These are phyloP conservation scores for Tangara arthus DNA, from an alignment of 2,797 vertebrate genomes.

Conservation along the genomic window DNA sequence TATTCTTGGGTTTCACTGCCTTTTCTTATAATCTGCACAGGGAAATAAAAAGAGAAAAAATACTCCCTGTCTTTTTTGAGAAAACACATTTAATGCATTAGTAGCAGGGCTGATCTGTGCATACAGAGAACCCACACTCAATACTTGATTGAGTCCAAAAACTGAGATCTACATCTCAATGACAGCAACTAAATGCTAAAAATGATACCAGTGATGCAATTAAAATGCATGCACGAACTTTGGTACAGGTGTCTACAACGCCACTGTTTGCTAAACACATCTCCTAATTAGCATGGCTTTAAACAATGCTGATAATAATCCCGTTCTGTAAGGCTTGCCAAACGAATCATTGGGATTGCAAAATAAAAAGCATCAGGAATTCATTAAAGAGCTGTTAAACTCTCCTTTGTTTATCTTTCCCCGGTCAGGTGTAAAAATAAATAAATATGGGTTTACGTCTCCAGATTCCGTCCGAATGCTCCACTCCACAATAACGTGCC, in stretches of 20 bases:
- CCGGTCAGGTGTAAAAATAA: slow-evolving; percentile 52
- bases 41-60: neutral
- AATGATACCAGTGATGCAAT: neutral
- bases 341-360: slow-evolving; percentile 54
- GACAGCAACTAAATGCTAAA: neutral
- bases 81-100: neutral
- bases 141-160: slow-evolving; percentile 2
- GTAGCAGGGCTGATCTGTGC: neutral
- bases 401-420: slow-evolving; percentile 71
- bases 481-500: neutral
- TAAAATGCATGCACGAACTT: neutral
- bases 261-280: slow-evolving; percentile 1
- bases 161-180: neutral
- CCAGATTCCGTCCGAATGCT: neutral
- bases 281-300: slow-evolving; percentile 68
- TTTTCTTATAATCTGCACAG: neutral
- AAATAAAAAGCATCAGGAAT: slow-evolving; percentile 46
- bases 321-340: slow-evolving; percentile 17
- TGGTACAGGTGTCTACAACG: slow-evolving; percentile 64
- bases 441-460: neutral
- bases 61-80: neutral
- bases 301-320: slow-evolving; percentile 66
- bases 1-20: neutral
- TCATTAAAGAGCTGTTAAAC: slow-evolving; percentile 64
- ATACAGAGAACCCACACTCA: neutral